Base-by-base conservation (phyloP, 1,140 invertebrate species). In the Platyura marginata region DNA sequence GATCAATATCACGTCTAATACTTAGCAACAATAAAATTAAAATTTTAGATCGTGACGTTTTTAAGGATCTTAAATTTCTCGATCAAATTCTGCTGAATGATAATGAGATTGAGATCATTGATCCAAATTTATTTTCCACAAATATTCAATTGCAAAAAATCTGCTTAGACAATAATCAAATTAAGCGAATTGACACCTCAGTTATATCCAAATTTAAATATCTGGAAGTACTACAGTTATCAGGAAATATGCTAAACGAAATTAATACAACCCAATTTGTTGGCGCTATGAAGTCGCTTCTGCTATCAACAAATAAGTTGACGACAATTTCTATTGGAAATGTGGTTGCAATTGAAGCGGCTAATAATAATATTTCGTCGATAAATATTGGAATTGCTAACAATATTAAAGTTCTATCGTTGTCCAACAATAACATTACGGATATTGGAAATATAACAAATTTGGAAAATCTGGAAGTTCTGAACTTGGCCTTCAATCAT, bases 401-500 rank as follows among this genome's bases (percentile, higher is more conserved):
- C 25, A 51, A 49, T 21, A 46, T 58, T 16, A 56, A 61, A 40
- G 54, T 49, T 0, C 41, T 61, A 1, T 46, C 53, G 3, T 43
- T 61, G 19, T 47, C 49, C 3, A 35, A 33, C 34, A 61, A 61
- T 29, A 48, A 47, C 0, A 23, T 61, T 25, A 44, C 33, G 0
- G 51, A 51, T 40, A 54, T 59, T 6, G 46, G 45, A 0, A 58
- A 58, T 34, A 50, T 61, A 1, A 57, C 53, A 11, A 50, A 50
- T 22, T 34, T 57, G 2, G 50, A 52, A 3, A 48, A 49, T 1
- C 18, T 61, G 22, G 49, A 52, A 0, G 46, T 52, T 15, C 22
- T 61, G 42, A 53, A 58, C 43, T 37, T 61, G 19, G 53, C 57
- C 5, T 49, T 52, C 6, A 61, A 61, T 41, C 49, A 55, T 9